Conservation (phyloP, 2,888 invertebrate genomes). For the Tuberolachnus salignus region DNA sequence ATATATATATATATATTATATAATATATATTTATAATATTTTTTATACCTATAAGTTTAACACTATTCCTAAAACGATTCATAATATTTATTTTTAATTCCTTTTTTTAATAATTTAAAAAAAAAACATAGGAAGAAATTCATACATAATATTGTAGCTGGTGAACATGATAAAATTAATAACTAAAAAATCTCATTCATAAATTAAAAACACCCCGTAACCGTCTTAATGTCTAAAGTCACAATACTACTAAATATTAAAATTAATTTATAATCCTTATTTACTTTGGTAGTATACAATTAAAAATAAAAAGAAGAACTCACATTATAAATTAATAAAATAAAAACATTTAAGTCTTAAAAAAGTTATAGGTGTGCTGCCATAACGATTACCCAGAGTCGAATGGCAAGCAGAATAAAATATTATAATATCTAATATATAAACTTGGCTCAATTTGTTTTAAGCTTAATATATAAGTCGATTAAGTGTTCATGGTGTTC, state of each 20-base stretch:
- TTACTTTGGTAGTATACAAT: slow-evolving; percentile 57
- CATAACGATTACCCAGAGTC: slow-evolving; percentile 56
- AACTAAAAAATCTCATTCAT: slow-evolving; percentile 56
- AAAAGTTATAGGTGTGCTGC: slow-evolving; percentile 56
- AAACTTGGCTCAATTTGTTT: slow-evolving; percentile 55
- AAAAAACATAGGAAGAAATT: slow-evolving; percentile 56
- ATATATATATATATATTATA: slow-evolving; percentile 29
- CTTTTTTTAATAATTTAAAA: slow-evolving; percentile 38
- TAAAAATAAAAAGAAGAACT: slow-evolving; percentile 57
- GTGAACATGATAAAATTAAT: slow-evolving; percentile 56
- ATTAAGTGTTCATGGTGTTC: slow-evolving; percentile 57
- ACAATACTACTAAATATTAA: slow-evolving; percentile 56
- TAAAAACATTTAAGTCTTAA: slow-evolving; percentile 56
- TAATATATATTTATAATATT: slow-evolving; percentile 4
- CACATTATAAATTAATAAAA: slow-evolving; percentile 56
- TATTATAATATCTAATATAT: slow-evolving; percentile 53
- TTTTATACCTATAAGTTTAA: slow-evolving; percentile 52
- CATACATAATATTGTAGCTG: slow-evolving; percentile 54
- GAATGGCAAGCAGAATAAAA: slow-evolving; percentile 55
- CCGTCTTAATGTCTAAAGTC: slow-evolving; percentile 56
- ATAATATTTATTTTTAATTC: slow-evolving; percentile 49
- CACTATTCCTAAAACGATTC: slow-evolving; percentile 51
- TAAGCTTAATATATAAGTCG: slow-evolving; percentile 56
- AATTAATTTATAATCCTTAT: slow-evolving; percentile 55
- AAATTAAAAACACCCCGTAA: slow-evolving; percentile 57